A percentile compares a stretch with the other conserved stretches of the same genome.
phyloP scores from a whole-genome alignment of 2,113 vertebrate species.

The Spheniscus mendiculus region DNA sequence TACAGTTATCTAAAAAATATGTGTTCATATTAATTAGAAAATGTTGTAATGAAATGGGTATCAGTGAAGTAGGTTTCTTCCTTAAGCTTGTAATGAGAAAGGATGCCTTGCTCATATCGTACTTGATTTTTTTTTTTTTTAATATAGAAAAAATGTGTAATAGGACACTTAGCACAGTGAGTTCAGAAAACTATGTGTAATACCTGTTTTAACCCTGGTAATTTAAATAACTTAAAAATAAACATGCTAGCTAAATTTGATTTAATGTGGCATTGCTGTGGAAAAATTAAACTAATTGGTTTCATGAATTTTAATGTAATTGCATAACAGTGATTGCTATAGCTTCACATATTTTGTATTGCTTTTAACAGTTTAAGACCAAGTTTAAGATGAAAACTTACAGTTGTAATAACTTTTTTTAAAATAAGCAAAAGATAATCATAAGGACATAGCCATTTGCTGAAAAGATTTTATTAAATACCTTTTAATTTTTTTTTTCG shows the following conservation, averaged over 20 bases:
- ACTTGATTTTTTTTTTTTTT: neutral
- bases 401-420: neutral
- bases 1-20: neutral
- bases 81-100: neutral
- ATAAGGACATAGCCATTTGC: neutral
- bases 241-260: neutral
- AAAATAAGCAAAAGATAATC: neutral
- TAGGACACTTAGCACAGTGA: neutral
- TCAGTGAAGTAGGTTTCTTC: neutral
- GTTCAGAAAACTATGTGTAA: neutral
- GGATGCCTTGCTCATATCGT: neutral
- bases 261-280: neutral
- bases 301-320: conserved; percentile 29
- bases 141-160: neutral
- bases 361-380: neutral
- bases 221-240: neutral
- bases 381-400: neutral
- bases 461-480: neutral
- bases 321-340: neutral
- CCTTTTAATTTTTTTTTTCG: too few relatives aligned
- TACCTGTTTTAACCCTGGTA: neutral
- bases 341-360: neutral
- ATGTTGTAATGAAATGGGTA: neutral
- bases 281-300: neutral
- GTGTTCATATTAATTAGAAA: neutral